Evolutionary conservation across 2,888 invertebrate species (phyloP).

Genomic region (Cosmia trapezina): DNA sequence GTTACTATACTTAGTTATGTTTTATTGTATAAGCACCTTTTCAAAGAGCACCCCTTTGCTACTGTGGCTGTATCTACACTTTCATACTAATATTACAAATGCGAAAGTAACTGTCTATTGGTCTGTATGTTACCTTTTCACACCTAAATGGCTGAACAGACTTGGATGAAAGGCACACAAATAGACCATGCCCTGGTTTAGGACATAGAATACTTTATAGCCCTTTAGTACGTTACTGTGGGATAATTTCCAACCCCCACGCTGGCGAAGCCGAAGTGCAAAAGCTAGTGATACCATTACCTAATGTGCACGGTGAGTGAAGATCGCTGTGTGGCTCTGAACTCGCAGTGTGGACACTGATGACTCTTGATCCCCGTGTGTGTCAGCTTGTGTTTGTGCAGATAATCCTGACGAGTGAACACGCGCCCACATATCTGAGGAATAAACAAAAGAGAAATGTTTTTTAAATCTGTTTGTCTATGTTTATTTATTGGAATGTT

Average conservation of each 20-base stretch:
- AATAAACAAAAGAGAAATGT: not conserved
- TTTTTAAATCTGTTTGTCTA: not conserved
- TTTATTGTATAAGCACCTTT: not conserved
- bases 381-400: conserved; percentile 80
- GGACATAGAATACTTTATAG: too few species aligned
- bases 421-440: conserved; percentile 82
- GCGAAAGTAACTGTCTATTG: not conserved
- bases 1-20: too few species aligned
- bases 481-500: not conserved
- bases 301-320: conserved; percentile 83
- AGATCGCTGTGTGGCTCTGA: conserved; percentile 78
- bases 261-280: not conserved
- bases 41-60: not conserved
- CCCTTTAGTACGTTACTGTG: too few species aligned
- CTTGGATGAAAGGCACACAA: not conserved
- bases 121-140: not conserved
- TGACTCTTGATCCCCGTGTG: conserved; percentile 81
- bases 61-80: too few species aligned
- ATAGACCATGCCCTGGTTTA: not conserved
- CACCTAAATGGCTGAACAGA: not conserved
- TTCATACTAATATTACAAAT: not conserved
- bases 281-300: conserved; percentile 43
- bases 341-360: conserved; percentile 81
- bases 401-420: conserved; percentile 81
- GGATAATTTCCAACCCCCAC: too few species aligned